Conservation (phyloP, 53 echinoderm and acorn worm species). For the Luidia sarsii region DNA sequence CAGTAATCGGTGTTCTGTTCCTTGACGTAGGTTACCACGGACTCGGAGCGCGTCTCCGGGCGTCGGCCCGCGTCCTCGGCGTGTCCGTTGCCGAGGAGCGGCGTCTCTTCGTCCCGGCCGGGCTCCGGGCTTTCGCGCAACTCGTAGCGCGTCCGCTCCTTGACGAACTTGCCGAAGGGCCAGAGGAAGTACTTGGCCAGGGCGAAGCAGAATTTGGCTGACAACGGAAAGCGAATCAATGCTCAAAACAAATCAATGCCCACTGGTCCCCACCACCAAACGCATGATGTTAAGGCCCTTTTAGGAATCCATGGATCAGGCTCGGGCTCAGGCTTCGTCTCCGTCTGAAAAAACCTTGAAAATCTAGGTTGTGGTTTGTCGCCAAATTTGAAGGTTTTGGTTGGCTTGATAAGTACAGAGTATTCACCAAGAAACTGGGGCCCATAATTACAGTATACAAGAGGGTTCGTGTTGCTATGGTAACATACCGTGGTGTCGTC, state of each 20-base stretch:
- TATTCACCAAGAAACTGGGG: too few species aligned
- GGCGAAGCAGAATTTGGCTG: conserved; percentile 77
- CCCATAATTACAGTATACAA: too few species aligned
- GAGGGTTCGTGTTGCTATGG: too few species aligned
- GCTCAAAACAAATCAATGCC: background rate
- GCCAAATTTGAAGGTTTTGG: too few species aligned
- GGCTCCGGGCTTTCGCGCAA: conserved; percentile 18
- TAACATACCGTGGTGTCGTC: conserved; percentile 76
- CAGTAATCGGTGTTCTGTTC: conserved; percentile 25
- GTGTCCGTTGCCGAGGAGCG: conserved; percentile 13
- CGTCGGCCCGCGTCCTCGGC: background rate
- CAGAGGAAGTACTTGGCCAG: conserved; percentile 83
- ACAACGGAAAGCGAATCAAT: background rate
- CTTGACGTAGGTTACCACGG: conserved; percentile 39
- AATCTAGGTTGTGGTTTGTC: too few species aligned
- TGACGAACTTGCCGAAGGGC: conserved; percentile 96
- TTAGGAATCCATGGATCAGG: too few species aligned
- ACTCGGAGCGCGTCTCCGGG: background rate
- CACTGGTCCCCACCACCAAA: background rate
- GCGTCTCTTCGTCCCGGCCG: background rate
- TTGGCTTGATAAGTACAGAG: too few species aligned
- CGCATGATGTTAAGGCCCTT: background rate
- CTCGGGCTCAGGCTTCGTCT: too few species aligned
- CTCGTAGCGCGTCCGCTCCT: conserved; percentile 66
- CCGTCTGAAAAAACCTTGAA: too few species aligned